phyloP scores from a whole-genome alignment of 2,113 vertebrate species.

The Okapia johnstoni region DNA sequence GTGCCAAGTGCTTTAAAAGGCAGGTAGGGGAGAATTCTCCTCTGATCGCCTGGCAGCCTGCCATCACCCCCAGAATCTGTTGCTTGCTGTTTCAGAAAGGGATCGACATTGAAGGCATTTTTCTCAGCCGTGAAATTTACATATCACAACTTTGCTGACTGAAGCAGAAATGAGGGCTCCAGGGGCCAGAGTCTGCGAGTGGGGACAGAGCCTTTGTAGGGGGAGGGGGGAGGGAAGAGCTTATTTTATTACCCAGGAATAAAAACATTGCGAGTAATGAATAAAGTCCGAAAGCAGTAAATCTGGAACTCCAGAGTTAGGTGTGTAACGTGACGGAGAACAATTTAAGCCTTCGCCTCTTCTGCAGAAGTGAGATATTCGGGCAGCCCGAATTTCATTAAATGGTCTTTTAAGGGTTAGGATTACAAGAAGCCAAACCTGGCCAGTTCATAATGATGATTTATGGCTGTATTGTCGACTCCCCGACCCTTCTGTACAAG shows the following conservation, averaged over 20 bases:
- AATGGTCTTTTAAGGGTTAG: constrained; percentile 73
- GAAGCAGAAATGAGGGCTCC: constrained; percentile 47
- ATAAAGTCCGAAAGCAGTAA: constrained; percentile 84
- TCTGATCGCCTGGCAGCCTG: constrained; percentile 71
- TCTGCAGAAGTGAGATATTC: constrained; percentile 72
- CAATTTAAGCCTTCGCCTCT: constrained; percentile 73
- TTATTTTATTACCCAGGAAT: constrained; percentile 52
- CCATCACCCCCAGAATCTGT: constrained; percentile 63
- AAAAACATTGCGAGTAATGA: constrained; percentile 81
- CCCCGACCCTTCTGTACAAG: constrained; percentile 50
- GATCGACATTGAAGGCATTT: constrained; percentile 75
- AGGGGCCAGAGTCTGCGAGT: not conserved
- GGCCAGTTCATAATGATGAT: constrained; percentile 75
- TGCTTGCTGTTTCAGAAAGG: constrained; percentile 71
- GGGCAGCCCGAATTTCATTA: constrained; percentile 81
- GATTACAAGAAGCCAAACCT: constrained; percentile 73
- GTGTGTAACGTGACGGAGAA: constrained; percentile 62
- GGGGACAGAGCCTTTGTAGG: not conserved
- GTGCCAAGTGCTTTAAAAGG: constrained; percentile 80
- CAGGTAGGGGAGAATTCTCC: constrained; percentile 76
- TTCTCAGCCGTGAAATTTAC: constrained; percentile 74
- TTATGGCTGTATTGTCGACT: constrained; percentile 69
- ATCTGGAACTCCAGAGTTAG: constrained; percentile 72
- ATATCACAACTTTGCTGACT: constrained; percentile 73
- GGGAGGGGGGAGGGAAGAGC: not conserved